Conservation (phyloP, 2,888 invertebrate species). For the Lasioglossum marginatum region DNA sequence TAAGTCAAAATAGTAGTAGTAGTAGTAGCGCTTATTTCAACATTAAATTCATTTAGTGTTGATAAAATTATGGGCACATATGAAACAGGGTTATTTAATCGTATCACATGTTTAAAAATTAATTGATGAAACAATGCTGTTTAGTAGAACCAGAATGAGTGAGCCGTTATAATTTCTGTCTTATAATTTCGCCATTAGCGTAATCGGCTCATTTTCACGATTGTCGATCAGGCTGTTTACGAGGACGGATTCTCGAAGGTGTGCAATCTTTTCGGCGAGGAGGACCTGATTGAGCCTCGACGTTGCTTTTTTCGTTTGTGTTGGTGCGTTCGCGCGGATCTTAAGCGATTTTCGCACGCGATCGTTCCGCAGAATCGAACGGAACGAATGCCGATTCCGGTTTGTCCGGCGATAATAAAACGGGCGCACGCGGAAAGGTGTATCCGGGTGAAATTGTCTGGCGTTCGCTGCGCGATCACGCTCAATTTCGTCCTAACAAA, state of each 20-base stretch:
- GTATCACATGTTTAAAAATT: too few relatives aligned
- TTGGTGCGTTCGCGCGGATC: neutral
- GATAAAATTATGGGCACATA: too few relatives aligned
- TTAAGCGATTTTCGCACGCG: conserved; percentile 1
- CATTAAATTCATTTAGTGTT: too few relatives aligned
- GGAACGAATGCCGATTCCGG: neutral
- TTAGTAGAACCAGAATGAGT: neutral
- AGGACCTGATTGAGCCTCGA: neutral
- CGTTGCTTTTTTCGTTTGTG: neutral
- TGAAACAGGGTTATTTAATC: too few relatives aligned
- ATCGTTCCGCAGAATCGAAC: neutral
- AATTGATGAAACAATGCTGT: neutral
- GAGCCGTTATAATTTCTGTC: neutral
- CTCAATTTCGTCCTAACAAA: conserved; percentile 79
- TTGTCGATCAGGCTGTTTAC: neutral
- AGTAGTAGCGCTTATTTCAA: too few relatives aligned
- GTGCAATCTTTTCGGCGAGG: neutral
- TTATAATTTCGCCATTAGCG: neutral
- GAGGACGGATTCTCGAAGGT: neutral
- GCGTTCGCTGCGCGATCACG: conserved; percentile 63
- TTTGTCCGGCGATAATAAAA: conserved; percentile 27
- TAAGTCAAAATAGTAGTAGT: too few relatives aligned
- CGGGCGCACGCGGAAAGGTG: conserved; percentile 26
- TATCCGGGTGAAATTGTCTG: conserved; percentile 46
- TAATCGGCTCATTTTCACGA: neutral